Evolutionary conservation across 30 jellyfish, hydroid and myxozoan genomes (phyloP).

Genomic region (Chironex yamaguchii): DNA sequence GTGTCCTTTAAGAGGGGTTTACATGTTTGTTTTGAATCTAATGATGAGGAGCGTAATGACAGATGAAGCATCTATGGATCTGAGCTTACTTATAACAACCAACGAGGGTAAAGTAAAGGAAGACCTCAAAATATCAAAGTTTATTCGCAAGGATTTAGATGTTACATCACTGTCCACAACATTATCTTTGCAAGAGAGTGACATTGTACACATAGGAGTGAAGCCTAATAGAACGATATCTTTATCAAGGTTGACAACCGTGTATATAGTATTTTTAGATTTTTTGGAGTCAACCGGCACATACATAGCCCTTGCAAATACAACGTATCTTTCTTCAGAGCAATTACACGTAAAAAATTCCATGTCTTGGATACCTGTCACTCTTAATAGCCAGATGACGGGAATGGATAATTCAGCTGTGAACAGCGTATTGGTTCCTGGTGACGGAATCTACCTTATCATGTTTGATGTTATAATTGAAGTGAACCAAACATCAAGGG

Average conservation of each 20-base stretch:
- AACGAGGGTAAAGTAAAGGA: no score
- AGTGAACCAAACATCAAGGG: not conserved
- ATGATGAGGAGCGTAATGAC: not conserved
- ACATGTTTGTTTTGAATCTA: no score
- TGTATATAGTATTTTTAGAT: constrained; percentile 60
- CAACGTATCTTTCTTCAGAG: not conserved
- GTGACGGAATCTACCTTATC: not conserved
- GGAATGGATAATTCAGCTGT: not conserved
- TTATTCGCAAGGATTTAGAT: no score
- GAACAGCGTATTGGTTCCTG: not conserved
- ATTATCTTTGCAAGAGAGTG: no score
- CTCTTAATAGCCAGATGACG: not conserved
- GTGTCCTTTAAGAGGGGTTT: not conserved
- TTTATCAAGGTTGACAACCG: not conserved
- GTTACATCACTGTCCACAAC: no score
- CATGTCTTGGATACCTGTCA: not conserved
- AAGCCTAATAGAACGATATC: no score
- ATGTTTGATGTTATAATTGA: not conserved
- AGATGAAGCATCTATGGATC: not conserved
- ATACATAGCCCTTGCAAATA: not conserved
- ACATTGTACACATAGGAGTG: no score
- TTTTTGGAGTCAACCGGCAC: constrained; percentile 63
- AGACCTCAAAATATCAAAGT: no score
- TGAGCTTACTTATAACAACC: no score
- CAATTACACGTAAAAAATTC: not conserved